Conservation (phyloP, 1,140 invertebrate species). For the Drosophila bifasciata region DNA sequence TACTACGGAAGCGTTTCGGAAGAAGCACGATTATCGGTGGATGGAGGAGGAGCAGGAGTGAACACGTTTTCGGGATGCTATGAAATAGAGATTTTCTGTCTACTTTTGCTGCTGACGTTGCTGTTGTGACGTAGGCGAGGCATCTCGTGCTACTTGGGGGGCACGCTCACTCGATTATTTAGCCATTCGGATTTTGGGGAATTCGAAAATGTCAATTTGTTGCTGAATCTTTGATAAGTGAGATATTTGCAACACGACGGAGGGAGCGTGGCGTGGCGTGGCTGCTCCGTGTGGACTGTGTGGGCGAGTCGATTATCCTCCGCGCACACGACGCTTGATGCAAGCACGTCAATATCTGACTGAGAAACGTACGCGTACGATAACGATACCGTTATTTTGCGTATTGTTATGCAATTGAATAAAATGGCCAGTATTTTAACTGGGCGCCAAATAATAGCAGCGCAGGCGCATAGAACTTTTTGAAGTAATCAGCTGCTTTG, state of each 20-base stretch:
- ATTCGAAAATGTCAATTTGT: conserved; percentile 9
- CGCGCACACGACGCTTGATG: conserved; percentile 53
- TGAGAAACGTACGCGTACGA: conserved; percentile 57
- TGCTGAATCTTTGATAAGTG: conserved; percentile 16
- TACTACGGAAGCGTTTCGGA: too few relatives aligned
- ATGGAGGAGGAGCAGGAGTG: too few relatives aligned
- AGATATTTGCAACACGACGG: conserved; percentile 20
- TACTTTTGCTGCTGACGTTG: conserved; percentile 2
- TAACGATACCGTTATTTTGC: conserved; percentile 74
- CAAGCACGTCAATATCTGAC: conserved; percentile 75
- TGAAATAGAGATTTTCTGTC: conserved; percentile 22
- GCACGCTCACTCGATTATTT: conserved; percentile 23
- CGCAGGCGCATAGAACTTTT: conserved; percentile 45
- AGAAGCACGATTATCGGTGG: too few relatives aligned
- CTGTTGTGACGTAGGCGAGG: conserved; percentile 39
- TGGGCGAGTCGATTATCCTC: conserved; percentile 9
- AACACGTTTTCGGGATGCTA: conserved; percentile 25
- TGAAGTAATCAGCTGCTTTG: conserved; percentile 43
- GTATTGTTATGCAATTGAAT: conserved; percentile 77
- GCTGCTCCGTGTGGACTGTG: neutral
- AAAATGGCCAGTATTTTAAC: conserved; percentile 60
- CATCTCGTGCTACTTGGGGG: conserved; percentile 24
- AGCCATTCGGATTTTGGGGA: conserved; percentile 15
- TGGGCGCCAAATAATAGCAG: conserved; percentile 54
- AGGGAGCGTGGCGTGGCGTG: conserved; percentile 14